A percentile compares a stretch with the other conserved stretches of the same genome.
Evolutionary conservation across 2,113 vertebrate genomes (phyloP).

Genomic region (Triplophysa rosa): DNA sequence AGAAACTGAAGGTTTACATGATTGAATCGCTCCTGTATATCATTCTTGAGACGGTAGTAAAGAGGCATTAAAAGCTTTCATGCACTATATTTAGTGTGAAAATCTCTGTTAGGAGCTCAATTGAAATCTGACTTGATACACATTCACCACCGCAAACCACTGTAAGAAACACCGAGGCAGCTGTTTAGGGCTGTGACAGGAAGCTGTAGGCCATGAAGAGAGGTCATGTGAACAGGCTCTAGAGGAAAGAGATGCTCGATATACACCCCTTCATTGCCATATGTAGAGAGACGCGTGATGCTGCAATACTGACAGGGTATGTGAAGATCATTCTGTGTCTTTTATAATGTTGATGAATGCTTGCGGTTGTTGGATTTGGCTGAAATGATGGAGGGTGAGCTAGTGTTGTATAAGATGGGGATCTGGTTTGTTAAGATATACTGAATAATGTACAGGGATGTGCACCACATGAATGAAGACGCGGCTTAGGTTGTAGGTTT

Average conservation of each 20-base stretch:
- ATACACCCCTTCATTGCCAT: slow-evolving; percentile 10
- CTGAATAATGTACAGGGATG: no score
- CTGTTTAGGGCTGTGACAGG: slow-evolving; percentile 26
- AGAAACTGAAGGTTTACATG: background rate
- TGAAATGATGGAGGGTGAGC: background rate
- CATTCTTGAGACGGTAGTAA: background rate
- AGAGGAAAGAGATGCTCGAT: background rate
- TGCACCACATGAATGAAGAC: no score
- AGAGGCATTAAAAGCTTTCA: background rate
- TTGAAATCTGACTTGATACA: background rate
- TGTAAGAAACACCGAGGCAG: background rate
- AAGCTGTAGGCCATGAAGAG: slow-evolving; percentile 36
- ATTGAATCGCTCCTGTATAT: background rate
- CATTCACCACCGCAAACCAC: background rate
- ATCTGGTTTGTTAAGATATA: no score
- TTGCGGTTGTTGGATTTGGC: background rate
- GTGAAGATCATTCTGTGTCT: background rate
- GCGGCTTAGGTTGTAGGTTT: no score
- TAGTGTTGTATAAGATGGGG: background rate
- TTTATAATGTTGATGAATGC: background rate
- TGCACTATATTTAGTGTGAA: background rate
- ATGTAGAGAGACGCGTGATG: background rate
- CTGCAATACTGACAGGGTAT: slow-evolving; percentile 28
- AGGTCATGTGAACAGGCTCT: slow-evolving; percentile 36
- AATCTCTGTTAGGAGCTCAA: background rate